These are phyloP conservation scores for Nansenia antarctica DNA, from an alignment of 2,113 vertebrate species.

Conservation along the genomic window DNA sequence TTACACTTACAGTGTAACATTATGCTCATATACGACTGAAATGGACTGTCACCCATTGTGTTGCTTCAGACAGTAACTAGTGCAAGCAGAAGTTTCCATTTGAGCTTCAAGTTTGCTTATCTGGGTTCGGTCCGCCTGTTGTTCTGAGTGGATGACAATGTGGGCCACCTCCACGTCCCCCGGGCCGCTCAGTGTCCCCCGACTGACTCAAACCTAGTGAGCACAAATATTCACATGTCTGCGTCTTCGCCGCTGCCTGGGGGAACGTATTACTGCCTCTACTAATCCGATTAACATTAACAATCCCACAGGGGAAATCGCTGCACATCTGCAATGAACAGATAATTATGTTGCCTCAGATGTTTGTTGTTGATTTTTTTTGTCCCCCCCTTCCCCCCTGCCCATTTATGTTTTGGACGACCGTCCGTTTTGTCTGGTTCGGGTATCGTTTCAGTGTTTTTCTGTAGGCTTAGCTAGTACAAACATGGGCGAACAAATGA, in stretches of 20 bases:
- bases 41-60: too few species aligned
- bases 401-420: conserved; percentile 46
- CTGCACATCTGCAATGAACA: conserved; percentile 71
- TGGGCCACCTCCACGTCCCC: conserved; percentile 35
- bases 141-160: conserved; percentile 30
- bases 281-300: conserved; percentile 79
- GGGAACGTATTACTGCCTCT: conserved; percentile 70
- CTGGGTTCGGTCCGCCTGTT: conserved; percentile 2
- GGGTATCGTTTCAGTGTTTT: conserved; percentile 16
- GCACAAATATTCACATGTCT: conserved; percentile 62
- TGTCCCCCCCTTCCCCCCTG: conserved; percentile 15
- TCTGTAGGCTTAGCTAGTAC: conserved; percentile 29
- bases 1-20: too few species aligned
- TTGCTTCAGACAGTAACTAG: too few species aligned
- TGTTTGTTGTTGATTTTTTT: conserved; percentile 54
- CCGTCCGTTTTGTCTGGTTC: conserved; percentile 17
- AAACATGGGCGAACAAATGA: conserved; percentile 35
- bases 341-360: conserved; percentile 73
- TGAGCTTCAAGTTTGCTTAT: neutral
- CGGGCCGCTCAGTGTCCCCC: conserved; percentile 38
- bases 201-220: conserved; percentile 57
- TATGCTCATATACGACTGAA: too few species aligned
- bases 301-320: conserved; percentile 70
- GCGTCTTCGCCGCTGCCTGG: conserved; percentile 52
- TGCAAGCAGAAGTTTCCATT: neutral